Conservation (phyloP, 53 echinoderm and acorn worm species). For the Antedon mediterranea region DNA sequence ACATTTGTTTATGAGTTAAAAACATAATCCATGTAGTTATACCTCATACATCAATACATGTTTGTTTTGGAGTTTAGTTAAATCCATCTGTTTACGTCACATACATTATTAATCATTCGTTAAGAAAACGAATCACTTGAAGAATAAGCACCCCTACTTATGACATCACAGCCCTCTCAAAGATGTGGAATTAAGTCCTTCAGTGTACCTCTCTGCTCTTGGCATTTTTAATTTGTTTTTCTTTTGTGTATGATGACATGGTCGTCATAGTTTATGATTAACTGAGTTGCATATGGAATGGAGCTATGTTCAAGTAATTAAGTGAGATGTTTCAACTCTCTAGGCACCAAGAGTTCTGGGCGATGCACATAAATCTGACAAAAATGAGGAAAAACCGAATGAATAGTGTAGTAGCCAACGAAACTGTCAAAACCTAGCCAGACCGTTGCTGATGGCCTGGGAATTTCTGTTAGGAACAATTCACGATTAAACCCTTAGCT, state of each 20-base stretch:
- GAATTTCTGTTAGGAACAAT: too few relatives aligned
- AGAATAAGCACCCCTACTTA: neutral
- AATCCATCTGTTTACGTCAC: neutral
- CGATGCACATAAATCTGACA: neutral
- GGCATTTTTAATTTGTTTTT: neutral
- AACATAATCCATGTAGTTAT: too few relatives aligned
- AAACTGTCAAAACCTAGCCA: neutral
- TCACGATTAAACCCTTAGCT: too few relatives aligned
- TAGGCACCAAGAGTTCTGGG: neutral
- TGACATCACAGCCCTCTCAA: neutral
- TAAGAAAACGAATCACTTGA: neutral
- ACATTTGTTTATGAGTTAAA: too few relatives aligned
- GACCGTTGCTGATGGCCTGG: too few relatives aligned
- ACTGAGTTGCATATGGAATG: neutral
- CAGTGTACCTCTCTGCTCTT: neutral
- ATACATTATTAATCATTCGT: neutral
- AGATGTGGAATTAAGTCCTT: neutral
- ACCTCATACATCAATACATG: too few relatives aligned
- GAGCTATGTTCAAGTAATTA: neutral
- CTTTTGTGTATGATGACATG: neutral
- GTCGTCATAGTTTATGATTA: neutral
- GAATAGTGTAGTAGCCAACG: neutral
- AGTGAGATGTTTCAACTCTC: neutral
- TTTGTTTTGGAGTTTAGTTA: neutral
- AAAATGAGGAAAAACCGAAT: neutral